Percentiles rank a stretch among this genome's conserved stretches.
Conservation (phyloP, 2,113 vertebrate species). For the Echinops telfairi region DNA sequence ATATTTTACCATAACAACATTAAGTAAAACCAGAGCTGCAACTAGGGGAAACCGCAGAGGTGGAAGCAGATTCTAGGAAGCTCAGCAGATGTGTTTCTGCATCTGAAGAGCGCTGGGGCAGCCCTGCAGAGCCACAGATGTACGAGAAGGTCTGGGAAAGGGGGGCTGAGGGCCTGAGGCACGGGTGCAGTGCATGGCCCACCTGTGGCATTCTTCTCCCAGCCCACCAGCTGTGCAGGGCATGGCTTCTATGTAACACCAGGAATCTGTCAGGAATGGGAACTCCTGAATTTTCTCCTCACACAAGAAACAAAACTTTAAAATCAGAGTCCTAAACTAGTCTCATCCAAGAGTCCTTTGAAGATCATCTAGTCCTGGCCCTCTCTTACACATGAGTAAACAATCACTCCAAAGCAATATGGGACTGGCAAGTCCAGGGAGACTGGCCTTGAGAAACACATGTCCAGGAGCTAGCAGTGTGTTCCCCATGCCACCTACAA, state of each 20-base stretch:
- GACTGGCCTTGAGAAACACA: neutral
- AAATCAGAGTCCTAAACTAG: neutral
- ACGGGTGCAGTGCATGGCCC: neutral
- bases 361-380: neutral
- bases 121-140: neutral
- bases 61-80: neutral
- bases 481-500: too few relatives aligned
- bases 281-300: neutral
- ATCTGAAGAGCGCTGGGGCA: neutral
- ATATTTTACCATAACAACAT: neutral
- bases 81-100: neutral
- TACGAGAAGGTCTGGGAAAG: neutral
- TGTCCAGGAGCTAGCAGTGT: neutral
- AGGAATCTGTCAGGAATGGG: neutral
- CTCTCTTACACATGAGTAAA: neutral
- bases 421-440: neutral
- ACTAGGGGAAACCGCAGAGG: neutral
- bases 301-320: neutral
- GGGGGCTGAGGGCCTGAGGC: neutral
- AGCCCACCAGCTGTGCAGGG: neutral
- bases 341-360: too few relatives aligned
- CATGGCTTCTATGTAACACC: neutral
- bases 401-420: neutral
- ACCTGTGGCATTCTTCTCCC: too few relatives aligned
- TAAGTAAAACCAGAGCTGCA: neutral